Evolutionary conservation across 1,140 invertebrate genomes (phyloP).

Genomic region (Eciton burchellii): DNA sequence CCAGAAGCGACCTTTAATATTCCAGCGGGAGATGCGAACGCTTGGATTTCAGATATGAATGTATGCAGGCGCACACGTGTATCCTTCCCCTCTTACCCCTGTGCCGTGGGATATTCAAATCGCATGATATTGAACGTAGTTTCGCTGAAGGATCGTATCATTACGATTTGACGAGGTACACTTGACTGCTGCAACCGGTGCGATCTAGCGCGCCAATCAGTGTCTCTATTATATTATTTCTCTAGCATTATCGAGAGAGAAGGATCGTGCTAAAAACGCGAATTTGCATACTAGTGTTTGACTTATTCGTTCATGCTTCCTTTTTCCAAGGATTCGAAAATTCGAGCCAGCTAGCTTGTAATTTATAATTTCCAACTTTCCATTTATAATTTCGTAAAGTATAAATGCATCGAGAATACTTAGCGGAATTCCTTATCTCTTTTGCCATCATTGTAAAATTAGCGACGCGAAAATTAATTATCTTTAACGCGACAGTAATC

Average conservation of each 20-base stretch:
- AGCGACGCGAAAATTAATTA: slow-evolving; percentile 33
- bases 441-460: slow-evolving; percentile 9
- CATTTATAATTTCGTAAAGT: background rate
- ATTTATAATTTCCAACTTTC: background rate
- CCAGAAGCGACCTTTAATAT: slow-evolving; percentile 36
- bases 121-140: slow-evolving; percentile 43
- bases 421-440: background rate
- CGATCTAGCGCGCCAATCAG: background rate
- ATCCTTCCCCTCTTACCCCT: background rate
- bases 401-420: background rate
- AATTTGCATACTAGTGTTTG: background rate
- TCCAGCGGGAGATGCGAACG: background rate
- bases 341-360: background rate
- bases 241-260: background rate
- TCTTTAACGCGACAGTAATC: background rate
- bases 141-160: slow-evolving; percentile 31
- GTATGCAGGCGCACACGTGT: slow-evolving; percentile 28
- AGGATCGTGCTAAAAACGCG: background rate
- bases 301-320: background rate
- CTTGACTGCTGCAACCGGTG: background rate
- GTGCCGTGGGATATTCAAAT: slow-evolving; percentile 50
- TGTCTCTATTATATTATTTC: too few species aligned
- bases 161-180: slow-evolving; percentile 21
- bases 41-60: slow-evolving; percentile 37
- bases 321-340: background rate